A percentile compares a stretch with the other conserved stretches of the same genome.
phyloP scores from a whole-genome alignment of 2,888 invertebrate genomes.

The Amphipyra tragopoginis region DNA sequence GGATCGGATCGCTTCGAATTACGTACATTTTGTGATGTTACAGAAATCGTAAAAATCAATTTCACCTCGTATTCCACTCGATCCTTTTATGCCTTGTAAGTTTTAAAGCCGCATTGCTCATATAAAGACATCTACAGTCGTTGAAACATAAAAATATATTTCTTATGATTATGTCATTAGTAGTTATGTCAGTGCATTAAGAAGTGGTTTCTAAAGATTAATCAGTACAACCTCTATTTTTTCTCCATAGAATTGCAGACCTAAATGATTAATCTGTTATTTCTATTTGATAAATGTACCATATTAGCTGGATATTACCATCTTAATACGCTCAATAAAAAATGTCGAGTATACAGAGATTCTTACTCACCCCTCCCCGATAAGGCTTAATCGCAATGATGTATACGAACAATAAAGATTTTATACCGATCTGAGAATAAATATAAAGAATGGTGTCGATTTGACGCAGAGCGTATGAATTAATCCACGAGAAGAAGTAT shows the following conservation, averaged over 20 bases:
- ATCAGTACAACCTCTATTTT: constrained; percentile 23
- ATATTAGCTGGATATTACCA: constrained; percentile 51
- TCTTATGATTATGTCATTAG: constrained; percentile 16
- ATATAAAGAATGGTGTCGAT: constrained; percentile 45
- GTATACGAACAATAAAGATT: constrained; percentile 53
- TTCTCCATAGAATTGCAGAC: constrained; percentile 10
- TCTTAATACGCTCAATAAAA: constrained; percentile 54
- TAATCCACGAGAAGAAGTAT: constrained; percentile 36
- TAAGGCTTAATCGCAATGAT: constrained; percentile 56
- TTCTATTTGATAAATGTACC: constrained; percentile 45
- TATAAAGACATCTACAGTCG: constrained; percentile 2
- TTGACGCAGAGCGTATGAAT: constrained; percentile 34
- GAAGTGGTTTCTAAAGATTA: constrained; percentile 16
- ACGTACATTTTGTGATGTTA: too few relatives aligned
- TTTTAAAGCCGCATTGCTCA: constrained; percentile 7
- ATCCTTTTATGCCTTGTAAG: too few relatives aligned
- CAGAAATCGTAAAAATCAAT: too few relatives aligned
- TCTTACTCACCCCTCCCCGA: constrained; percentile 46
- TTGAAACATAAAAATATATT: constrained; percentile 19
- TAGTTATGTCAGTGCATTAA: constrained; percentile 22
- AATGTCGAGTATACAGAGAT: constrained; percentile 44
- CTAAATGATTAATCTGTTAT: constrained; percentile 41
- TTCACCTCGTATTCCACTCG: too few relatives aligned
- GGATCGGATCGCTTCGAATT: too few relatives aligned
- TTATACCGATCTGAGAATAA: constrained; percentile 41